Evolutionary conservation across 2,113 vertebrate genomes (phyloP).

Genomic region (Hemicordylus capensis): DNA sequence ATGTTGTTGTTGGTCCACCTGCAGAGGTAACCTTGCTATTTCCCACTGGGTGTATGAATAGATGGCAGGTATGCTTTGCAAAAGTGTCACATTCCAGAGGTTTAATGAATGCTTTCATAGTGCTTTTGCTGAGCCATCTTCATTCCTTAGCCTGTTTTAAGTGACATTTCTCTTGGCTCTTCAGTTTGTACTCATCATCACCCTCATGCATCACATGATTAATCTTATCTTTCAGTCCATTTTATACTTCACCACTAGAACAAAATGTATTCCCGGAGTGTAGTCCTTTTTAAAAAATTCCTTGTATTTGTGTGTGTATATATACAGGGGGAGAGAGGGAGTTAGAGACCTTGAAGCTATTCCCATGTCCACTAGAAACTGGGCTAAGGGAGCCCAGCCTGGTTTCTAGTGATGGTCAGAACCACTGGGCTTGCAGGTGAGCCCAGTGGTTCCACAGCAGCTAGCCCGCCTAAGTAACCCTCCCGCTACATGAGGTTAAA

Average conservation of each 20-base stretch:
- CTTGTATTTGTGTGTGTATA: too few species aligned
- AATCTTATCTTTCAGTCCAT: not conserved
- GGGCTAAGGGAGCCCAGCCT: too few species aligned
- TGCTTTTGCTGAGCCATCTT: not conserved
- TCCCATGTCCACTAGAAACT: too few species aligned
- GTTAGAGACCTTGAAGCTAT: too few species aligned
- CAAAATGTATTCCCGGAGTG: not conserved
- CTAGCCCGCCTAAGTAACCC: too few species aligned
- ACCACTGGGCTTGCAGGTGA: too few species aligned
- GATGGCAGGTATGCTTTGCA: not conserved
- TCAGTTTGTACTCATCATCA: not conserved
- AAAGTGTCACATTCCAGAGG: not conserved
- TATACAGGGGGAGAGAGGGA: too few species aligned
- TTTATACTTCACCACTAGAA: not conserved
- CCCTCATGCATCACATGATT: not conserved
- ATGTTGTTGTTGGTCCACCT: fast-evolving
- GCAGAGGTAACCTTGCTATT: fast-evolving
- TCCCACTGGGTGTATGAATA: fast-evolving
- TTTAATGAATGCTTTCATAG: not conserved
- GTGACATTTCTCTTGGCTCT: not conserved
- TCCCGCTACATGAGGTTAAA: too few species aligned
- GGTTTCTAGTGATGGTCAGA: too few species aligned
- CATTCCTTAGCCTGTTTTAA: not conserved
- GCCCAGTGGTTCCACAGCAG: too few species aligned
- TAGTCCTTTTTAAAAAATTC: too few species aligned